Base-by-base conservation (phyloP, 2,888 invertebrate genomes). In the Polyploca ridens region DNA sequence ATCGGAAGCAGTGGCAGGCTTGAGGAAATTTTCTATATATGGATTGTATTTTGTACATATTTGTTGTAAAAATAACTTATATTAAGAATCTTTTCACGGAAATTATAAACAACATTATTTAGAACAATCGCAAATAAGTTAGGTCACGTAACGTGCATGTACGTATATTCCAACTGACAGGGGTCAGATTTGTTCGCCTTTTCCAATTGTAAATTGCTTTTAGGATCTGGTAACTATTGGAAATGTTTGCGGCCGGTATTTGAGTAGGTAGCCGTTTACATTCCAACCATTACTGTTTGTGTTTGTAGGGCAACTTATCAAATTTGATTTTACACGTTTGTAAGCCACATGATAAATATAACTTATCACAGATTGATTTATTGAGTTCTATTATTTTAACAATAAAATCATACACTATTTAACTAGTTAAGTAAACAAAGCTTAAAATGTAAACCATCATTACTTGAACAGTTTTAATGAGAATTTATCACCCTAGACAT, bases 141-240 rank as follows among this genome's bases (percentile, higher is more conserved):
- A 54, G 54, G 19, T 54, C 54, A 14, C 19, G 0, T 19, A 10
- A 54, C 16, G 16, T 49, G 14, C 49, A 16, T 49, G 16, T 16
- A 16, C 49, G 54, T 54, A 54, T 19, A 54, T 54, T 10, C 19
- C 19, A 19, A 54, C 54, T 54, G 54, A 54, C 54, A 54, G 54
- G 54, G 54, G 54, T 54, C 19, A 54, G 54, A 54, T 54, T 19
- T 54, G 54, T 54, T 54, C 19, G 54, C 54, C 54, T 54, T 54
- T 54, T 19, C 54, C 54, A 54, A 54, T 54, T 54, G 54, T 54
- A n/a, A 19, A 54, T 54, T 54, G 54, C 54, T 19, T 19, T 54
- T 54, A 54, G 54, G 54, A 54, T 10, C 54, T 54, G 54, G 54
- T 54, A 54, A 19, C 54, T 54, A 54, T 54, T 54, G 54, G 19